phyloP scores from a whole-genome alignment of 2,113 vertebrate species.

The Trichechus manatus region DNA sequence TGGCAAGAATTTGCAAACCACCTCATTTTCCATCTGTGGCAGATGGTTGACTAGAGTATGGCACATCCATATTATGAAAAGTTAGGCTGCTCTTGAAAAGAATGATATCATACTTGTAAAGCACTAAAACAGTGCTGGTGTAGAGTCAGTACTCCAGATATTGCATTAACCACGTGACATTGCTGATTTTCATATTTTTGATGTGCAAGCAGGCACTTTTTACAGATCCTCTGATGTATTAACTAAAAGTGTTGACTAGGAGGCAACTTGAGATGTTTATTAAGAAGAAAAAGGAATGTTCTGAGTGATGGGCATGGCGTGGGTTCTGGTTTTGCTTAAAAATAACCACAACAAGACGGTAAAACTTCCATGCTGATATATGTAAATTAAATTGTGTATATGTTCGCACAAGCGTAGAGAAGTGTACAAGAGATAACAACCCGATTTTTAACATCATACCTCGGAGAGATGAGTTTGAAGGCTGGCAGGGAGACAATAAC shows the following conservation, averaged over 20 bases:
- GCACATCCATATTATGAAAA: neutral
- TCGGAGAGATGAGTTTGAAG: neutral
- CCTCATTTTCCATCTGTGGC: neutral
- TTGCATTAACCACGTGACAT: neutral
- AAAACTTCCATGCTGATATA: rapidly evolving
- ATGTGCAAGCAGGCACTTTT: neutral
- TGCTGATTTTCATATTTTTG: rapidly evolving
- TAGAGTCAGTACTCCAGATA: neutral
- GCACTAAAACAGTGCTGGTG: rapidly evolving
- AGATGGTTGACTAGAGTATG: neutral
- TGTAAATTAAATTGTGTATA: rapidly evolving
- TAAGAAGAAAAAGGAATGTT: neutral
- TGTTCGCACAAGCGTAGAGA: neutral
- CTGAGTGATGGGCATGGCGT: rapidly evolving
- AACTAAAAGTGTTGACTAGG: neutral
- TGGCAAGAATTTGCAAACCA: too few species aligned
- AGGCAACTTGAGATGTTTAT: neutral
- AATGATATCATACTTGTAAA: neutral
- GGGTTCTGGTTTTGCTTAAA: neutral
- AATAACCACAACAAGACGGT: neutral
- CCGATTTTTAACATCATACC: rapidly evolving
- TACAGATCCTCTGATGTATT: too few species aligned
- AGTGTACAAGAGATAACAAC: rapidly evolving
- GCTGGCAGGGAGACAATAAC: neutral
- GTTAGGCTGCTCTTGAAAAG: neutral